Conservation (phyloP, 2,113 vertebrate genomes). For the Turdus rufiventris region DNA sequence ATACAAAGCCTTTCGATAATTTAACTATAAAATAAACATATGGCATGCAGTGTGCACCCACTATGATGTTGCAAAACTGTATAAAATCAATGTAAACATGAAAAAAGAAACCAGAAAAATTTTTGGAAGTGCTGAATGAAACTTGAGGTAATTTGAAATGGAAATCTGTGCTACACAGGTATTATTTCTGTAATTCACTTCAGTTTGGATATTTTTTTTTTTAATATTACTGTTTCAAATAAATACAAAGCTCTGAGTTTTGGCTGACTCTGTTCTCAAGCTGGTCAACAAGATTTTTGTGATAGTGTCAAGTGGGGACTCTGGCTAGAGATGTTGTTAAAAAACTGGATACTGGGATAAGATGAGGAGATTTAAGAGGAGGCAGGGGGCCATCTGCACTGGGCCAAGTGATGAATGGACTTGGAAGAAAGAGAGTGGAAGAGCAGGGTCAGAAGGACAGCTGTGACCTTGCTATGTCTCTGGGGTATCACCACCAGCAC, state of each 20-base stretch:
- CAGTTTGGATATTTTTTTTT: too few relatives aligned
- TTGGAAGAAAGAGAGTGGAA: not conserved
- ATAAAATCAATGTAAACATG: not conserved
- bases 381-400: accelerated
- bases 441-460: not conserved
- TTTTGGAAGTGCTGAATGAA: not conserved
- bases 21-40: not conserved
- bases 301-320: not conserved
- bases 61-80: not conserved
- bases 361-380: not conserved
- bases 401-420: accelerated
- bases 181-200: not conserved
- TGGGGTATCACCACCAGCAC: not conserved
- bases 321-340: not conserved
- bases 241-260: not conserved
- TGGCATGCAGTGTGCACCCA: not conserved
- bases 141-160: not conserved
- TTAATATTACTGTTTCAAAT: not conserved
- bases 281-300: not conserved
- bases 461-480: not conserved
- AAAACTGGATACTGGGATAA: not conserved
- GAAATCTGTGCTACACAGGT: not conserved
- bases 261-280: not conserved
- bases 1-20: not conserved
- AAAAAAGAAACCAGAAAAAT: not conserved